A percentile compares a stretch with the other conserved stretches of the same genome.
phyloP scores from a whole-genome alignment of 2,888 invertebrate genomes.

The Choreutis nemorana region DNA sequence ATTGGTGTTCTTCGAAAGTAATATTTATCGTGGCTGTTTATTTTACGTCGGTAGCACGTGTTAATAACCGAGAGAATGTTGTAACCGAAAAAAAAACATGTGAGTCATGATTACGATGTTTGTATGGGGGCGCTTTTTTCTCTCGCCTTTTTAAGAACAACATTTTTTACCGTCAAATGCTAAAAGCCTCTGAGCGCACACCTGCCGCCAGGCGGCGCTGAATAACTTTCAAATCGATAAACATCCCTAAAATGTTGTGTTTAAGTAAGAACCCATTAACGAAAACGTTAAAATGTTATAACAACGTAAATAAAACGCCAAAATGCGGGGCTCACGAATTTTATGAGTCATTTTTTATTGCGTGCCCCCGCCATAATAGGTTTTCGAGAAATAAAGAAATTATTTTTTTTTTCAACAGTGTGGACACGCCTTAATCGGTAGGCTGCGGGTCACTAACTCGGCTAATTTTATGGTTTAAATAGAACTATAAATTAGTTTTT shows the following conservation, averaged over 20 bases:
- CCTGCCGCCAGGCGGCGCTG: constrained; percentile 24
- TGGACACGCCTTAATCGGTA: too few species aligned
- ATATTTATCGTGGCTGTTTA: constrained; percentile 23
- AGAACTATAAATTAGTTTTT: too few species aligned
- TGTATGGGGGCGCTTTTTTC: too few species aligned
- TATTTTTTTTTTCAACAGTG: constrained; percentile 27
- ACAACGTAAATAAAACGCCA: constrained; percentile 25
- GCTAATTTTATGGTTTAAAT: too few species aligned
- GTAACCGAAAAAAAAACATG: constrained; percentile 23
- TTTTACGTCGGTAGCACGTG: constrained; percentile 36
- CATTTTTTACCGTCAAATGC: too few species aligned
- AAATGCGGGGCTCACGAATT: constrained; percentile 17
- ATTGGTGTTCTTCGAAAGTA: constrained; percentile 19
- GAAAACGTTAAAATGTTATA: constrained; percentile 30
- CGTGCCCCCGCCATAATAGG: constrained; percentile 11
- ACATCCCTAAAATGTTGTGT: constrained; percentile 24
- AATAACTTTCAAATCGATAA: constrained; percentile 28
- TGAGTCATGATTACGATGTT: constrained; percentile 25
- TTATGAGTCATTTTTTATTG: constrained; percentile 16
- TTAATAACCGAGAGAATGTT: constrained; percentile 21
- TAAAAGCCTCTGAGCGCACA: constrained; percentile 12
- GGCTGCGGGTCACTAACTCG: too few species aligned
- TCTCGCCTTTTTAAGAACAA: too few species aligned
- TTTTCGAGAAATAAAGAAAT: constrained; percentile 20
- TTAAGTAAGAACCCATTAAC: constrained; percentile 47